Evolutionary conservation across 2,113 vertebrate species (phyloP), one percentile per base, ranked within the genome.

Genomic region (Excalfactoria chinensis): DNA sequence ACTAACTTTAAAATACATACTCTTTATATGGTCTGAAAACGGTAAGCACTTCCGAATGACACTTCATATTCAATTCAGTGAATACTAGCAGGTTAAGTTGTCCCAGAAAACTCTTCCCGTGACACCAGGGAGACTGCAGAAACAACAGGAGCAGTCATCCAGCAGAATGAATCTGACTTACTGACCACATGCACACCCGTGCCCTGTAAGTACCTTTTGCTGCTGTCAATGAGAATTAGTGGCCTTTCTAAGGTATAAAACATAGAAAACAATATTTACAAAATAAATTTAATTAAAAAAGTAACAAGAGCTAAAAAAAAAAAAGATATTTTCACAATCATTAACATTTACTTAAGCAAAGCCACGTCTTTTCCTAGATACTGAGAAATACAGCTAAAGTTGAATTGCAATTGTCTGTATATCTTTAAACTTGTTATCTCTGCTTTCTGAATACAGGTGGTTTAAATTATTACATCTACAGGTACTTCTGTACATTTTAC

Each of bases 281-380:
- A 89, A 96, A 95, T 96, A 96, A 91, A 88, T 93, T 95, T 96
- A 94, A 96, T 95, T 93, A 83, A 93, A 96, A 95, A 96, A 91
- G 91, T 77, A 92, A 93, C 59, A 90, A 87, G 88, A 93, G 59
- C 68, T 92, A 51, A 15, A 43, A 37, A 37, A 37, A 82, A 94
- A 62, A 95, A 85, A 82, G 75, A 10, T 84, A 90, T 96, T 92
- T 95, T 91, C 91, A 94, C 93, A 96, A 93, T 90, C 67, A 91
- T 89, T 92, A 96, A 95, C 93, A 96, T 90, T 95, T 84, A 91
- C 84, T 93, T 87, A 87, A 92, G 86, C 74, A 87, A 87, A 89
- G 91, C 84, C 75, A 84, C 75, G 83, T 95, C 23, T 87, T 93
- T 91, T 89, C 58, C 89, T 95, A 93, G 85, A 49, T 58, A 82